Evolutionary conservation across 2,797 vertebrate species (phyloP), one percentile per base, ranked within the genome.

Genomic region (Crax fasciolata): DNA sequence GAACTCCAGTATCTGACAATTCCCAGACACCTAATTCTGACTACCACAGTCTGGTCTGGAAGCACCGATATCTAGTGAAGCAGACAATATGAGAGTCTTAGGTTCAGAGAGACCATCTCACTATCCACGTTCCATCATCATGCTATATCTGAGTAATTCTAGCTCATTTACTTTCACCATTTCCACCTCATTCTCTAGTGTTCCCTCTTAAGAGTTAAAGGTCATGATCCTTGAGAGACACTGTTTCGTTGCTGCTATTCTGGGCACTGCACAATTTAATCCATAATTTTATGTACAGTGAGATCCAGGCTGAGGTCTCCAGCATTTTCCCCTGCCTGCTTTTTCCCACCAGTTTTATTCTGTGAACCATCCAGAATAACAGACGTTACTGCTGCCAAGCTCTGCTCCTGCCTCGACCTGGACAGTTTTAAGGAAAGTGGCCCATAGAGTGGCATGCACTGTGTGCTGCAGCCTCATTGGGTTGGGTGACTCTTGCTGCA

Each of bases 261-360:
- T 15, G 4, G 0, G 5, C 24, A 46, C 25, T 35, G 80, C 62
- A 39, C 18, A 59, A 4, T 75, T 84, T 65, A 65, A 27, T 49
- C 43, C 3, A 2, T 28, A 39, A 61, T 84, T 73, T 76, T 19
- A 21, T 19, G 27, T 14, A 23, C 15, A 44, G 17, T 43, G 54
- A 30, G 32, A 84, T 28, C 8, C 25, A 84, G 39, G 13, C 8
- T 35, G 30, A 55, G 18, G 67, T 61, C 16, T 39, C 41, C 30
- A 75, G 8, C 4, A 2, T 58, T 76, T 78, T n/a, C 13, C 19
- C 4, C 44, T 52, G 35, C 21, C 27, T 87, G 13, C 13, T 19
- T 68, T 35, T 12, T 38, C 0, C 0, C 62, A 20, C 0, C 3
- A 58, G 6, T 10, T 80, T 73, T 54, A 19, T 80, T 51, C 43